Percentiles rank a stretch among this genome's conserved stretches.
Evolutionary conservation across 2,888 invertebrate species (phyloP).

Genomic region (Julus scanicus): DNA sequence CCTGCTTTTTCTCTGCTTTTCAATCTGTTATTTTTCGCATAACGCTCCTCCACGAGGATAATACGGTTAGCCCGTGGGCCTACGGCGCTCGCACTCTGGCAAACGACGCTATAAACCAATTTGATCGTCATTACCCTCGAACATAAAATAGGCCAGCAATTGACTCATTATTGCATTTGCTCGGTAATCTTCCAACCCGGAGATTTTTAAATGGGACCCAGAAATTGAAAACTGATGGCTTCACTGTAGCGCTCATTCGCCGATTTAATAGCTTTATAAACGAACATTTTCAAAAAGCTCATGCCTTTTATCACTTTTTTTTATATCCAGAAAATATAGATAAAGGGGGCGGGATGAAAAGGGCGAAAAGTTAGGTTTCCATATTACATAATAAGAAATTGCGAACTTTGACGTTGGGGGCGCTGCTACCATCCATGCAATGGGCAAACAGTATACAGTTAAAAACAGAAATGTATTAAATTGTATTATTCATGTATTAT

Average conservation of each 20-base stretch:
- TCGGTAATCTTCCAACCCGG: constrained; percentile 55
- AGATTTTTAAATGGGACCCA: constrained; percentile 49
- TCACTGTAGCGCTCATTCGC: background rate
- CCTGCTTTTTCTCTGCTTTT: background rate
- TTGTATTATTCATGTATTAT: no score
- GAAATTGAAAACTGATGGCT: constrained; percentile 55
- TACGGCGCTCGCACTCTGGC: constrained; percentile 30
- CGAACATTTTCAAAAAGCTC: background rate
- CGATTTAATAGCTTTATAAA: background rate
- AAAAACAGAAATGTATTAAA: no score
- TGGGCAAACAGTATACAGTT: no score
- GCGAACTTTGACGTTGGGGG: no score
- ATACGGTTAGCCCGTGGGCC: constrained; percentile 11
- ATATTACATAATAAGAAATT: no score
- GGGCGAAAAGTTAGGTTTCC: no score
- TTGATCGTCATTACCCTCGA: constrained; percentile 52
- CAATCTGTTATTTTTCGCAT: constrained; percentile 44
- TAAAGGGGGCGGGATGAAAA: background rate
- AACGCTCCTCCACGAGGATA: background rate
- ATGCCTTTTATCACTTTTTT: background rate
- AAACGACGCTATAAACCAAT: constrained; percentile 49
- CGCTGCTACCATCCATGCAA: no score
- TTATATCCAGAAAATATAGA: background rate
- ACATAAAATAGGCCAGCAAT: constrained; percentile 54
- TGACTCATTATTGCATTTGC: constrained; percentile 55